Evolutionary conservation across 2,113 vertebrate genomes (phyloP).

Genomic region (Corapipo altera): DNA sequence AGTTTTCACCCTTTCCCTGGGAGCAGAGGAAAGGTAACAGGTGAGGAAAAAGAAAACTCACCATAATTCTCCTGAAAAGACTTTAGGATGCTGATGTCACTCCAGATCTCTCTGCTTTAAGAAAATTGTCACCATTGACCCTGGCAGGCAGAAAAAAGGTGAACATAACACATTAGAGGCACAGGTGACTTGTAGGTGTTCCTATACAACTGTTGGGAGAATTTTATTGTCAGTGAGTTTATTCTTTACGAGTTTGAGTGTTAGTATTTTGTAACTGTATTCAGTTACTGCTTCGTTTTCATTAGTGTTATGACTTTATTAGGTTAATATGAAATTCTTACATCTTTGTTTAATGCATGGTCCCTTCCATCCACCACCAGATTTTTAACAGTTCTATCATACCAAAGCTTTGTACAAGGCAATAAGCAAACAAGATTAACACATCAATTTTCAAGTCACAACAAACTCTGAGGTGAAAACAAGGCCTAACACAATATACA

Average conservation of each 20-base stretch:
- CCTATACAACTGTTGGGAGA: not conserved
- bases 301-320: not conserved
- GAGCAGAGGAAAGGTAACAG: not conserved
- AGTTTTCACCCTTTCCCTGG: not conserved
- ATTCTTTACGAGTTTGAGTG: not conserved
- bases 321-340: not conserved
- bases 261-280: not conserved
- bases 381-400: not conserved
- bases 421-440: not conserved
- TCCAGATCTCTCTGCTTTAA: not conserved
- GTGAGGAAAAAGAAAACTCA: not conserved
- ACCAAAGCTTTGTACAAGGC: not conserved
- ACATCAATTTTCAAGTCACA: not conserved
- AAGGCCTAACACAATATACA: not conserved
- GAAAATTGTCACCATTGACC: not conserved
- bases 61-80: not conserved
- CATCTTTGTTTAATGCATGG: not conserved
- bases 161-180: rapidly evolving
- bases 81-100: not conserved
- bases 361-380: not conserved
- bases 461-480: not conserved
- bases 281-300: not conserved
- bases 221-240: not conserved
- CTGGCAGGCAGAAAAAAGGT: not conserved
- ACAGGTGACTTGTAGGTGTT: not conserved